Evolutionary conservation across 2,888 invertebrate genomes (phyloP).

Genomic region (Acronicta alni): DNA sequence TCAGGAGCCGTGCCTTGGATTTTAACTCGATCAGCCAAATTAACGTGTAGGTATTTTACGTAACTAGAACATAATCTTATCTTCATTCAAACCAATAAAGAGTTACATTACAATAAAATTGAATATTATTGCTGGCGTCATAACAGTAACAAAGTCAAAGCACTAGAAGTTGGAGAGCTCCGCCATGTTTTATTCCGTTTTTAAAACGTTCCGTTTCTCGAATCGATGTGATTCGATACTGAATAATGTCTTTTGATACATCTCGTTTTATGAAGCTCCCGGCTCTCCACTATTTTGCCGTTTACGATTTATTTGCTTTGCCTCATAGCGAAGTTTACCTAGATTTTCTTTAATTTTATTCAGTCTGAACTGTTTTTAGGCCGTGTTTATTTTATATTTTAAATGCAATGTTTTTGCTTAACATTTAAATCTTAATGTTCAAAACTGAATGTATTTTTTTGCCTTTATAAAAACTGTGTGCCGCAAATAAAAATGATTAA

Average conservation of each 20-base stretch:
- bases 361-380: conserved; percentile 42
- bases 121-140: neutral
- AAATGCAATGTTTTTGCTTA: conserved; percentile 1
- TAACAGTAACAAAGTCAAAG: conserved; percentile 48
- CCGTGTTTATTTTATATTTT: conserved; percentile 38
- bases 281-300: conserved; percentile 62
- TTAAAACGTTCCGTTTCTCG: conserved; percentile 58
- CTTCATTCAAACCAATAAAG: neutral
- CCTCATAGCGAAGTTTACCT: conserved; percentile 56
- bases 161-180: conserved; percentile 30
- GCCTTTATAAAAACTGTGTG: neutral
- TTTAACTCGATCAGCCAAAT: neutral
- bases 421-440: neutral
- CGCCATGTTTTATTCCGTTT: conserved; percentile 64
- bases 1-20: too few relatives aligned
- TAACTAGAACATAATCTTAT: neutral
- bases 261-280: conserved; percentile 68
- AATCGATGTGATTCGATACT: conserved; percentile 64
- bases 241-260: conserved; percentile 75
- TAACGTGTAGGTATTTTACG: neutral
- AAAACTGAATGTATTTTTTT: neutral
- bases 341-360: conserved; percentile 54
- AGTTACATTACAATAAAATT: conserved; percentile 6
- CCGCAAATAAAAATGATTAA: too few relatives aligned
- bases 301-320: conserved; percentile 72